These are phyloP conservation scores for Aporophyla lueneburgensis DNA, from an alignment of 2,888 invertebrate genomes.

Conservation along the genomic window DNA sequence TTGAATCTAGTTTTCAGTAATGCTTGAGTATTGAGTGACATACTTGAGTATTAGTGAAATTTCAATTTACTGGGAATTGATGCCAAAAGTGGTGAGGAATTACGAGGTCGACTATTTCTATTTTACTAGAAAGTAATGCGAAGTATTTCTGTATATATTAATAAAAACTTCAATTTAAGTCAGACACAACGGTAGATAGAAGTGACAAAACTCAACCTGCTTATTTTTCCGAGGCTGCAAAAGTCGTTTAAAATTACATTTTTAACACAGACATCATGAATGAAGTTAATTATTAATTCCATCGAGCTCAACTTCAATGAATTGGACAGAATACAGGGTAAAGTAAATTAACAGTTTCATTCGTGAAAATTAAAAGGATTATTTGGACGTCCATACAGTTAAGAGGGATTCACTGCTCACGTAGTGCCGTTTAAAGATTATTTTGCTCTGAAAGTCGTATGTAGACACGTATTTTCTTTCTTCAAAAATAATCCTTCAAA, in stretches of 20 bases:
- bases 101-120: background rate
- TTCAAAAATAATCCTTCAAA: conserved; percentile 11
- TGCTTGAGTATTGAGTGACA: too few relatives aligned
- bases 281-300: conserved; percentile 40
- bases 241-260: conserved; percentile 13
- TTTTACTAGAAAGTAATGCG: too few relatives aligned
- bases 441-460: background rate
- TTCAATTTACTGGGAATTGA: background rate
- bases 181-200: background rate
- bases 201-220: background rate
- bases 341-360: conserved; percentile 44
- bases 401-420: conserved; percentile 24
- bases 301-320: conserved; percentile 30
- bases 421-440: conserved; percentile 22
- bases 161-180: background rate
- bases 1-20: too few relatives aligned
- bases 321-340: conserved; percentile 25
- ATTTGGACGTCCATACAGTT: conserved; percentile 40
- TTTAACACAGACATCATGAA: conserved; percentile 6
- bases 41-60: background rate
- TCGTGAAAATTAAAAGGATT: conserved; percentile 46
- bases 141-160: background rate
- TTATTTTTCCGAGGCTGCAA: background rate
- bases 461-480: conserved; percentile 9
- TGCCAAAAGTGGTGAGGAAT: background rate